Evolutionary conservation across 2,797 vertebrate genomes (phyloP).

Genomic region (Anolis apletophallus): DNA sequence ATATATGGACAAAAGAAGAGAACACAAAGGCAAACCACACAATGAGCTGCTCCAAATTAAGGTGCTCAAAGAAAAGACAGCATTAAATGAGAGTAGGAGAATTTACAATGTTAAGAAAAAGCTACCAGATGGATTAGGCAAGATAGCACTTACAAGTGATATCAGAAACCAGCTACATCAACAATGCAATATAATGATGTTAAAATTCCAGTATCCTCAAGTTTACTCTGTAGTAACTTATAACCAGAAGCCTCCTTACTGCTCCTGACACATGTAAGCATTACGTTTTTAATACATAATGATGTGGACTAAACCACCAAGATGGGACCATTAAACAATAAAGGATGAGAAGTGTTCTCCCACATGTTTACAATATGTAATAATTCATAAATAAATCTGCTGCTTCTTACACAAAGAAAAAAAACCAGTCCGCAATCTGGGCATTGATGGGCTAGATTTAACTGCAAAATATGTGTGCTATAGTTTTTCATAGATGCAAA

Average conservation of each 20-base stretch:
- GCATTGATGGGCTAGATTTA: background rate
- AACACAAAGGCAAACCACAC: background rate
- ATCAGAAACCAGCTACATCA: background rate
- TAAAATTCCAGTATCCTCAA: constrained; percentile 10
- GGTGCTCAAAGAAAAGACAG: background rate
- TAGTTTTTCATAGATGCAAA: background rate
- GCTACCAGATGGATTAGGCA: background rate
- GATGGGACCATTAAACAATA: constrained; percentile 29
- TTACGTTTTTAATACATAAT: constrained; percentile 17
- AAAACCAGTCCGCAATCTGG: background rate
- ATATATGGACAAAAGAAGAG: background rate
- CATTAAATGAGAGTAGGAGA: background rate
- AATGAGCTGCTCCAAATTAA: background rate
- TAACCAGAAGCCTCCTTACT: constrained; percentile 19
- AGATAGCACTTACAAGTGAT: constrained; percentile 1
- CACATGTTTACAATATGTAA: constrained; percentile 1
- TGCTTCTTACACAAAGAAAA: constrained; percentile 7
- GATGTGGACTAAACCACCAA: constrained; percentile 23
- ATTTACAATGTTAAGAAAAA: background rate
- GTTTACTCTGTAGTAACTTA: background rate
- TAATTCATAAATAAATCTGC: constrained; percentile 6
- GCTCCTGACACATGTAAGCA: background rate
- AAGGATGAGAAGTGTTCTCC: constrained; percentile 34
- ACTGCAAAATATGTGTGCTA: background rate
- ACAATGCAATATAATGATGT: background rate